Percentiles rank a stretch among this genome's conserved stretches.
Conservation (phyloP, 2,113 vertebrate species). For the Silurus meridionalis region DNA sequence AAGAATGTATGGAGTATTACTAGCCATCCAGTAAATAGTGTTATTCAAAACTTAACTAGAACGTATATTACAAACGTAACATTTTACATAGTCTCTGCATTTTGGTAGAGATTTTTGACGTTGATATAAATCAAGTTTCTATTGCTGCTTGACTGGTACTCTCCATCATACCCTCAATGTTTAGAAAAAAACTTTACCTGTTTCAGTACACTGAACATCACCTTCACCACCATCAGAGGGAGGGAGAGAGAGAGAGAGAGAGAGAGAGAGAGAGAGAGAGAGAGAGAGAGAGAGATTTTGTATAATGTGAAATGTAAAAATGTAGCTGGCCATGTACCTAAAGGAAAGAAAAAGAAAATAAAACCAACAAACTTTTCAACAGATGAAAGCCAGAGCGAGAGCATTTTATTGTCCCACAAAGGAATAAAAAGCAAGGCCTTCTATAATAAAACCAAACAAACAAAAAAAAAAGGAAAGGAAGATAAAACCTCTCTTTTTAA, state of each 20-base stretch:
- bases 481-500: background rate
- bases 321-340: background rate
- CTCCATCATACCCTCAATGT: background rate
- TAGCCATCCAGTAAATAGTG: background rate
- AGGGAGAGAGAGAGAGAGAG: background rate
- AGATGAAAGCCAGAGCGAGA: conserved; percentile 40
- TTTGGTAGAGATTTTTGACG: background rate
- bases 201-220: too few species aligned
- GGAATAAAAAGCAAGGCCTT: conserved; percentile 7
- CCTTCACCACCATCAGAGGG: background rate
- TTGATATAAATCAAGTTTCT: background rate
- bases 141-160: background rate
- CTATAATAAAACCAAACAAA: background rate
- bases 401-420: conserved; percentile 37
- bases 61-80: background rate
- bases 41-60: background rate
- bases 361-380: conserved; percentile 27
- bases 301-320: background rate
- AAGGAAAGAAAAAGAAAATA: conserved; percentile 25
- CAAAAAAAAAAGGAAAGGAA: background rate
- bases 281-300: background rate
- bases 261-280: background rate
- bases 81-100: background rate
- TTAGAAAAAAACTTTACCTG: too few species aligned
- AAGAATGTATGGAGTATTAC: background rate